Evolutionary conservation across 2,113 vertebrate genomes (phyloP), one percentile per base, ranked within the genome.

Genomic region (Sphyrna mokarran): DNA sequence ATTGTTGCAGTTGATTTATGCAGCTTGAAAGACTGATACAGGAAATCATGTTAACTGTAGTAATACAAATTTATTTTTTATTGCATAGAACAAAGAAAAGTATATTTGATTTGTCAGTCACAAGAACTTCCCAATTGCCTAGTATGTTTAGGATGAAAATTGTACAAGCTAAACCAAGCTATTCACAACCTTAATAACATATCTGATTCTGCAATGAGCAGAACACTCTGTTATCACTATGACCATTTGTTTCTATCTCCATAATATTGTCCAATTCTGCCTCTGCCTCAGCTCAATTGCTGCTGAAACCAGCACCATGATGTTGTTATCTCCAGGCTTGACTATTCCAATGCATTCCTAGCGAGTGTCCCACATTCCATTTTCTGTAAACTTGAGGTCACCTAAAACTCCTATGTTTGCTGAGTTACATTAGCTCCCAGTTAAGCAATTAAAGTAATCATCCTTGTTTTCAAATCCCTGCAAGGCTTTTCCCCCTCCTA

Each of bases 91-190:
- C 48, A 54, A 54, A 54, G 48, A 48, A 54, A 70, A 23, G 37
- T 43, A n/a, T 94, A 33, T 94, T 96, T 96, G 48, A 95, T 93
- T 87, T 96, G 78, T 91, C 95, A 90, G 48, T 70, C 80, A 69
- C 76, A 93, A 95, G 66, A 94, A 96, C 87, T 95, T 94, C 95
- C 66, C 94, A 95, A 78, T 89, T 90, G 95, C 95, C 66, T 89
- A 69, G 90, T 95, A 90, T 69, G 95, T 69, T 95, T 89, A 95
- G 69, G 89, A 95, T 94, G 86, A 58, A 90, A 33, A 33, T 94
- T 89, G 95, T 76, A 76, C 72, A 76, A 76, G 9, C 72, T 76
- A 26, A 76, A 13, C 16, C 66, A 68, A 18, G 16, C 66, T 68
- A 16, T 18, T 68, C 16, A 3, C 72, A 76, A 2, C 29, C 29